Conservation (phyloP, 2,797 vertebrate species). For the Crenuchus spilurus region DNA sequence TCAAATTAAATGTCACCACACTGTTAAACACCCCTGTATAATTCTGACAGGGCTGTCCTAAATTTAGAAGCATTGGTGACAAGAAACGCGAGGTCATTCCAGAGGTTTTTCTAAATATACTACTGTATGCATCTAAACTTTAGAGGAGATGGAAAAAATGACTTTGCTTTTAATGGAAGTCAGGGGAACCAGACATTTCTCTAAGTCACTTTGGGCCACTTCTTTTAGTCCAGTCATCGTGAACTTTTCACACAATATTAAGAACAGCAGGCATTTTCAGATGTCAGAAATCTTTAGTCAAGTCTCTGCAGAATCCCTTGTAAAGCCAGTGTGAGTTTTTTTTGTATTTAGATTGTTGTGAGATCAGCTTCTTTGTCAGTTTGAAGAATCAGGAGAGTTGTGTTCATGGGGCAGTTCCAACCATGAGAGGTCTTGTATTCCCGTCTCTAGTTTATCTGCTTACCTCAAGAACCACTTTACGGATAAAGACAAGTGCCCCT, state of each 20-base stretch:
- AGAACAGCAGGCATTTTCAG: too few species aligned
- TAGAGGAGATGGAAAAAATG: too few species aligned
- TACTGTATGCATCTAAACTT: background rate
- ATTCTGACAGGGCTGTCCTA: background rate
- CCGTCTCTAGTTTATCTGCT: slow-evolving; percentile 41
- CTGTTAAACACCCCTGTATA: slow-evolving; percentile 12
- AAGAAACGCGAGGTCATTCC: slow-evolving; percentile 7
- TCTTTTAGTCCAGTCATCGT: too few species aligned
- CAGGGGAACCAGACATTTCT: too few species aligned
- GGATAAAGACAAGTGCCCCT: slow-evolving; percentile 41
- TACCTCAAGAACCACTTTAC: slow-evolving; percentile 50
- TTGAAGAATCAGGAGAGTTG: slow-evolving; percentile 22
- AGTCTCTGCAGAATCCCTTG: background rate
- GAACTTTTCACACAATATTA: too few species aligned
- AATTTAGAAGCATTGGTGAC: slow-evolving; percentile 5
- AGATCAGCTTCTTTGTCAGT: background rate
- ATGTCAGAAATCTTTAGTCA: too few species aligned
- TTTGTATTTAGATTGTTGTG: slow-evolving; percentile 12
- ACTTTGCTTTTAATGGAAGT: too few species aligned
- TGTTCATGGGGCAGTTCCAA: slow-evolving; percentile 40
- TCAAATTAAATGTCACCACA: slow-evolving; percentile 19
- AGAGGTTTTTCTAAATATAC: slow-evolving; percentile 23
- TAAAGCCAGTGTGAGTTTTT: background rate
- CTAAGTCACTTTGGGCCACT: too few species aligned
- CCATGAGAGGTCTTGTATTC: slow-evolving; percentile 43